phyloP scores from a whole-genome alignment of 2,888 invertebrate genomes.

The Drosophila meridiana region DNA sequence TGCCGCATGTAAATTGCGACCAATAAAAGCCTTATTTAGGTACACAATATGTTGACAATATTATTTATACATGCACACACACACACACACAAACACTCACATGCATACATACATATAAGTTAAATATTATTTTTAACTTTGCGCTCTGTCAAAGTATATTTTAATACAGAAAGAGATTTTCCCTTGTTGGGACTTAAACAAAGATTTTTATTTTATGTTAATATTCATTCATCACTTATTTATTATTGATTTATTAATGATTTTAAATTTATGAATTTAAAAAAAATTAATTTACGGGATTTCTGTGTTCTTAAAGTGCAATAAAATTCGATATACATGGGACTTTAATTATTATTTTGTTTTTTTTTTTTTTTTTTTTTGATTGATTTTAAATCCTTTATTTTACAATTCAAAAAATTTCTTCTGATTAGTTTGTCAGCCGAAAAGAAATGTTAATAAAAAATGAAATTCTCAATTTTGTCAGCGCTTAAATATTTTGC shows the following conservation, averaged over 20 bases:
- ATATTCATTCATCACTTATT: neutral
- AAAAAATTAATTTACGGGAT: too few species aligned
- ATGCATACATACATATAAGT: neutral
- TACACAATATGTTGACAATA: constrained; percentile 48
- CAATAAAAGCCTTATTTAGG: constrained; percentile 68
- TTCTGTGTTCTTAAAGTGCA: too few species aligned
- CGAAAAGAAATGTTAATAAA: neutral
- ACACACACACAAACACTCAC: neutral
- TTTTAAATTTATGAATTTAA: too few species aligned
- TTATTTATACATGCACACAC: constrained; percentile 51
- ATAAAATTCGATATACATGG: too few species aligned
- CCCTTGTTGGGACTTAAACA: neutral
- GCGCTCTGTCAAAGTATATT: neutral
- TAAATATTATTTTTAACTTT: constrained; percentile 5
- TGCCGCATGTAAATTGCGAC: constrained; percentile 70
- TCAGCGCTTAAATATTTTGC: neutral
- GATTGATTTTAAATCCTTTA: too few species aligned
- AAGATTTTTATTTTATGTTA: neutral
- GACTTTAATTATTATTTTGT: too few species aligned
- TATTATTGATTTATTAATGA: neutral
- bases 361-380: too few species aligned
- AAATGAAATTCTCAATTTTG: constrained; percentile 13
- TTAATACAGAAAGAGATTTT: neutral
- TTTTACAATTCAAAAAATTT: neutral
- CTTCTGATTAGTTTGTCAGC: neutral